These are phyloP conservation scores for Pedionomus torquatus DNA, from an alignment of 2,113 vertebrate species.

Conservation along the genomic window DNA sequence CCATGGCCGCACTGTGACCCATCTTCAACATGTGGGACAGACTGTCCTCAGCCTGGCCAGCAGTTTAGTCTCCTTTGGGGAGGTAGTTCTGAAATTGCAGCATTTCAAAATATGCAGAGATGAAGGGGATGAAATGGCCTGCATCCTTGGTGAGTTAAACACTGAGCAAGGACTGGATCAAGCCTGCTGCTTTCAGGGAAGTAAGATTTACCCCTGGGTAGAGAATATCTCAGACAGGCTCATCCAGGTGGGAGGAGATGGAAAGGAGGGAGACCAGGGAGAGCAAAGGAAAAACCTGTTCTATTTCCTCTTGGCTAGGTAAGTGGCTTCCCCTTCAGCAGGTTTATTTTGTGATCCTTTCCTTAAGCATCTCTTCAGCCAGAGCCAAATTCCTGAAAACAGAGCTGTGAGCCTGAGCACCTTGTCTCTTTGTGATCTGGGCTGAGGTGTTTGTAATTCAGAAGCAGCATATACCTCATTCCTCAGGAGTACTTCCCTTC, in stretches of 20 bases:
- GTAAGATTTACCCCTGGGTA: not conserved
- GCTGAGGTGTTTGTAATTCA: constrained; percentile 44
- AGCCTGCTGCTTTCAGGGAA: not conserved
- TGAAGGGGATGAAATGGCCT: not conserved
- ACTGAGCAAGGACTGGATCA: not conserved
- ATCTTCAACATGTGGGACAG: accelerated
- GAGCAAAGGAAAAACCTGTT: constrained; percentile 21
- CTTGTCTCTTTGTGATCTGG: constrained; percentile 13
- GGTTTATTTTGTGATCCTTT: constrained; percentile 33
- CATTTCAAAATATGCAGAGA: not conserved
- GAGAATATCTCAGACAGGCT: not conserved
- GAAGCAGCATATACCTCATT: constrained; percentile 27
- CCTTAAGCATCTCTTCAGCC: constrained; percentile 4
- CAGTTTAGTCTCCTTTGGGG: not conserved
- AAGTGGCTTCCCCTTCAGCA: not conserved
- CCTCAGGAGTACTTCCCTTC: constrained; percentile 35
- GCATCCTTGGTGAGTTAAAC: not conserved
- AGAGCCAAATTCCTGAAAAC: constrained; percentile 22
- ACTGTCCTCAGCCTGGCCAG: not conserved
- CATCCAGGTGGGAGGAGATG: not conserved
- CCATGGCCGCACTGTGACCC: not conserved
- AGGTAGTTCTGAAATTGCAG: not conserved
- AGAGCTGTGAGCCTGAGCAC: not conserved
- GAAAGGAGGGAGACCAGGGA: not conserved
- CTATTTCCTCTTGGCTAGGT: constrained; percentile 11